Evolutionary conservation across 1,140 invertebrate genomes (phyloP).

Genomic region (Leptinotarsa texana): DNA sequence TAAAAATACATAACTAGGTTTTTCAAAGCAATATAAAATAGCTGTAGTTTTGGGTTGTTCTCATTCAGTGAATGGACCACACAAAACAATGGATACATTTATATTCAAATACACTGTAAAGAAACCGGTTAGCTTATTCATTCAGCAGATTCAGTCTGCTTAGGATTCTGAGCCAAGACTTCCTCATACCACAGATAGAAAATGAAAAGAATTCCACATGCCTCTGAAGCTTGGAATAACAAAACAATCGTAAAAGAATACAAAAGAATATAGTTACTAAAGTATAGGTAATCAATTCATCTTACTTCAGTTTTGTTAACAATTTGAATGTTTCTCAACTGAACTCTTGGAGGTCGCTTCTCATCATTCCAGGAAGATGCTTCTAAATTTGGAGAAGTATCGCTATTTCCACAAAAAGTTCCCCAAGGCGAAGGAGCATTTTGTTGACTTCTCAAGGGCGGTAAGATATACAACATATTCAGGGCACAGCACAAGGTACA

Average conservation of each 20-base stretch:
- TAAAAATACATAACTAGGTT: no score
- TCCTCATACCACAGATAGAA: not conserved
- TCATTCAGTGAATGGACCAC: no score
- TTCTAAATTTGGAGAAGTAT: slow-evolving; percentile 23
- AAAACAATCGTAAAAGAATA: not conserved
- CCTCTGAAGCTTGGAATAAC: not conserved
- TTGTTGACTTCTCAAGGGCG: slow-evolving; percentile 56
- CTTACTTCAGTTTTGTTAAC: slow-evolving; percentile 42
- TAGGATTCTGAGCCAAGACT: not conserved
- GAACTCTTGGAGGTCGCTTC: slow-evolving; percentile 40
- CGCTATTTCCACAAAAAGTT: slow-evolving; percentile 35
- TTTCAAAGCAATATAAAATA: no score
- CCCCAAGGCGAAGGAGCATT: slow-evolving; percentile 59
- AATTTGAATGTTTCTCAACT: slow-evolving; percentile 41
- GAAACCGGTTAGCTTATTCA: not conserved
- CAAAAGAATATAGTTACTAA: not conserved
- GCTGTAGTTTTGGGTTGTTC: no score
- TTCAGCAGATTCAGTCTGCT: not conserved
- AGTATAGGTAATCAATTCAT: not conserved
- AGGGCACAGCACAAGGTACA: not conserved
- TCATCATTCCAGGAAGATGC: slow-evolving; percentile 33
- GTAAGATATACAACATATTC: slow-evolving; percentile 58
- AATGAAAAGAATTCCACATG: not conserved
- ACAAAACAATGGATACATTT: not conserved
- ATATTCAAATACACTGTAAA: not conserved